Evolutionary conservation across 2,888 invertebrate species (phyloP), one percentile per base, ranked within the genome.

Genomic region (Macaria notata): DNA sequence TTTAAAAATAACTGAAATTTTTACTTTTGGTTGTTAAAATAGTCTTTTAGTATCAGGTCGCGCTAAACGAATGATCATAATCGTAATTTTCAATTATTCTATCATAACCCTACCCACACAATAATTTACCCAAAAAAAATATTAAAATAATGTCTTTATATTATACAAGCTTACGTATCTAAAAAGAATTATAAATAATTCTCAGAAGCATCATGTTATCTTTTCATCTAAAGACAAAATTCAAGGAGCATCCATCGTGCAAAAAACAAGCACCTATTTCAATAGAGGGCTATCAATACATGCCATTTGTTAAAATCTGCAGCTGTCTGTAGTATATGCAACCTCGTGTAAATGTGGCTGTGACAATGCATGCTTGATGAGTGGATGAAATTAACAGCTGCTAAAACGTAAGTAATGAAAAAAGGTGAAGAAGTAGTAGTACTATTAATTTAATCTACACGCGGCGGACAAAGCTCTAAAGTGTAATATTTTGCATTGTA

Each of bases 361-460:
- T 76, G 81, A 88, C 86, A 88, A 89, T 79, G 78, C 78, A 64
- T 66, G 72, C 81, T 80, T 83, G 84, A 88, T 88, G 83, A 84
- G 79, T 72, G 71, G 78, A 78, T 81, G 83, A 86, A 86, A 85
- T 84, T 83, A 83, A 81, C 65, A 70, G 48, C 43, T 56, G 61
- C 58, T 63, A 54, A 64, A 68, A 59, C 57, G 39, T 53, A 36
- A 31, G n/a, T 49, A 33, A 46, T 36, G 42, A 41, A 46, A 29
- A 6, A 9, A 33, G 30, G 29, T 9, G 9, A 48, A n/a, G 9
- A 41, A 3, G 9, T 30, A 41, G 4, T 19, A 19, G 19, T 19
- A 2, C 19, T 19, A 19, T 19, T 19, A 19, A 19, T 19, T 46
- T 30, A 8, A 30, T 3, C 5, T 42, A 31, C 31, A 30, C 46